phyloP scores from a whole-genome alignment of 2,888 invertebrate genomes.

The Corbicula japonica region DNA sequence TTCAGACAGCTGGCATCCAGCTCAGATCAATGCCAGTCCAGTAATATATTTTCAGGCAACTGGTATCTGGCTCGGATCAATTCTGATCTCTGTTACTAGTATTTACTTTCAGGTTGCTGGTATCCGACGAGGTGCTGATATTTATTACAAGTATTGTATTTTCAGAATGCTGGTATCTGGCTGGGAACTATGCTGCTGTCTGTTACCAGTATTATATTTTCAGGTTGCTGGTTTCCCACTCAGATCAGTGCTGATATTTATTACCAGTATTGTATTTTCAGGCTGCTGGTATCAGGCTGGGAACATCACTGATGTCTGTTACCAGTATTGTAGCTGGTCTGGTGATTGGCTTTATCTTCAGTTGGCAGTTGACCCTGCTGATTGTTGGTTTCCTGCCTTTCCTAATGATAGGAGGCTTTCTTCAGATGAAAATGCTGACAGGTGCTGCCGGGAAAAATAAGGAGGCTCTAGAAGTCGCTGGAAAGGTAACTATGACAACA shows the following conservation, averaged over 20 bases:
- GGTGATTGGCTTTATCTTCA: conserved; percentile 86
- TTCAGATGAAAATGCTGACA: conserved; percentile 85
- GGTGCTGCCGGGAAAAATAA: conserved; percentile 86
- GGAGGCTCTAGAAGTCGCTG: conserved; percentile 70
- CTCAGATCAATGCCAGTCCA: no score
- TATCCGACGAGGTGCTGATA: not conserved
- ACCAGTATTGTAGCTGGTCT: conserved; percentile 86
- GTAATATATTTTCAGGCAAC: no score
- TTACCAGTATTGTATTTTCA: conserved; percentile 62
- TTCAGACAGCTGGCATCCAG: no score
- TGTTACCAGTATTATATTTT: conserved; percentile 64
- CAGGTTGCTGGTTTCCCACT: conserved; percentile 69
- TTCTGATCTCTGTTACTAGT: not conserved
- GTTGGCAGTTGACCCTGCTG: conserved; percentile 87
- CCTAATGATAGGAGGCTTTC: conserved; percentile 85
- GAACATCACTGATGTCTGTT: conserved; percentile 84
- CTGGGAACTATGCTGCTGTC: not conserved
- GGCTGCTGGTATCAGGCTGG: conserved; percentile 87
- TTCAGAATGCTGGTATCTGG: not conserved
- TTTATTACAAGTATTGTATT: not conserved
- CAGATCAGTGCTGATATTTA: not conserved
- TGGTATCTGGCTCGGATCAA: no score
- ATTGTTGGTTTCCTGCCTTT: conserved; percentile 86
- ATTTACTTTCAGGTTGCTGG: not conserved
- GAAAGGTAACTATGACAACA: no score